Conservation (phyloP, 2,113 vertebrate genomes). For the Lipophrys pholis region DNA sequence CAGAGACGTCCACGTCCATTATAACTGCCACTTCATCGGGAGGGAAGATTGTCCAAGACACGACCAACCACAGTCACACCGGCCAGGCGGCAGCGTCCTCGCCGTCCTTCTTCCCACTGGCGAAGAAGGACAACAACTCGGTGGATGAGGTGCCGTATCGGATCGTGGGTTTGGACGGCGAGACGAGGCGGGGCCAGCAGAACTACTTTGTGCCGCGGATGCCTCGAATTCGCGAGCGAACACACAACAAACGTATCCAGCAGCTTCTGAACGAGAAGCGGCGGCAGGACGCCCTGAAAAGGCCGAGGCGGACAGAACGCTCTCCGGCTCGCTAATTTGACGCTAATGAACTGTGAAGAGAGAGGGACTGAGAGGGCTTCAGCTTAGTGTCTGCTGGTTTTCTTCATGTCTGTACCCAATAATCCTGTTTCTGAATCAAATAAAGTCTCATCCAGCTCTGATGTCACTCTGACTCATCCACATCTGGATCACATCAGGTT, state of each 20-base stretch:
- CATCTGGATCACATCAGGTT: slow-evolving; percentile 13
- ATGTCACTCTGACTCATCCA: slow-evolving; percentile 27
- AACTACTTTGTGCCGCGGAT: slow-evolving; percentile 86
- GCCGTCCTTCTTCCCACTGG: slow-evolving; percentile 50
- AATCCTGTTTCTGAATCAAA: slow-evolving; percentile 64
- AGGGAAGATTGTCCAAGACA: neutral
- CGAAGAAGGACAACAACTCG: slow-evolving; percentile 85
- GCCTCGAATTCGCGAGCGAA: slow-evolving; percentile 85
- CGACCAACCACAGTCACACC: neutral
- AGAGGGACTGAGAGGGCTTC: neutral
- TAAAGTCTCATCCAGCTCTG: slow-evolving; percentile 44
- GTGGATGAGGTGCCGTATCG: slow-evolving; percentile 86
- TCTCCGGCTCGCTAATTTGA: slow-evolving; percentile 11
- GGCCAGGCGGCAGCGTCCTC: neutral
- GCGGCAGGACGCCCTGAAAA: slow-evolving; percentile 60
- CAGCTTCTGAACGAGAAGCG: slow-evolving; percentile 91
- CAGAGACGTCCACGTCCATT: neutral
- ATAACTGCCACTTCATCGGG: neutral
- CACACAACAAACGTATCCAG: slow-evolving; percentile 94
- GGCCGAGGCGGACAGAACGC: slow-evolving; percentile 72
- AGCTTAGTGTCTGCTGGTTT: slow-evolving; percentile 1
- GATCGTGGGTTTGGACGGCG: slow-evolving; percentile 81
- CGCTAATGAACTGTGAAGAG: slow-evolving; percentile 13
- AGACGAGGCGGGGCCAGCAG: slow-evolving; percentile 68
- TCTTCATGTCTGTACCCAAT: slow-evolving; percentile 51